Base-by-base conservation (phyloP, 2,797 vertebrate genomes). In the Platalea minor region DNA sequence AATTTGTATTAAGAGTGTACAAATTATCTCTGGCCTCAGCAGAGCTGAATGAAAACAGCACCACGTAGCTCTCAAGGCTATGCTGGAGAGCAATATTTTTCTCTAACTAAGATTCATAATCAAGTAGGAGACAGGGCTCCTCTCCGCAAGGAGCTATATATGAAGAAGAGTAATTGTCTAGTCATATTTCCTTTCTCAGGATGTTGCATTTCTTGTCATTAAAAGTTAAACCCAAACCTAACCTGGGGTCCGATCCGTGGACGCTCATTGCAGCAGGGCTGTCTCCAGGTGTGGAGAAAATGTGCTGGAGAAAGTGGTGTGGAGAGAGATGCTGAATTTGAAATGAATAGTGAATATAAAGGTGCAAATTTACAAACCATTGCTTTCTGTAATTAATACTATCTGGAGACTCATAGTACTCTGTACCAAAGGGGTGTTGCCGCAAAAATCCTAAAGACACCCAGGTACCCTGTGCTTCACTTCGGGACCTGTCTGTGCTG, bases 21-120 rank as follows among this genome's bases (percentile, higher is more conserved):
- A 82, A 75, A 83, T 94, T 70, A 64, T 28, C 89, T 64, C 43
- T 78, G 67, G 21, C 56, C 77, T 89, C 76, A 87, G 29, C 77
- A 86, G 76, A 90, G 45, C 23, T 64, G 61, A 53, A 72, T 85
- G 51, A 76, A 89, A 92, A 84, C 68, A 74, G 37, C 5, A 33
- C 18, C 28, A 26, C 48, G 59, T 41, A 88, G 41, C 43, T 94
- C 82, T 91, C 80, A 81, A 57, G 48, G 70, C 48, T 51, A 72
- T 50, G 57, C 50, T 82, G 69, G 33, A 89, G 21, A 86, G 56
- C 4, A 33, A 5, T 78, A 63, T 88, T 89, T 89, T 91, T 77
- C 59, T 45, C 60, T 93, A 91, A 26, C 39, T 84, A 75, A 94
- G 75, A 85, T 91, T 82, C 59, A 43, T 57, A 74, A 50, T 17